phyloP scores from a whole-genome alignment of 2,113 vertebrate species.

The Oxygymnocypris stewartii region DNA sequence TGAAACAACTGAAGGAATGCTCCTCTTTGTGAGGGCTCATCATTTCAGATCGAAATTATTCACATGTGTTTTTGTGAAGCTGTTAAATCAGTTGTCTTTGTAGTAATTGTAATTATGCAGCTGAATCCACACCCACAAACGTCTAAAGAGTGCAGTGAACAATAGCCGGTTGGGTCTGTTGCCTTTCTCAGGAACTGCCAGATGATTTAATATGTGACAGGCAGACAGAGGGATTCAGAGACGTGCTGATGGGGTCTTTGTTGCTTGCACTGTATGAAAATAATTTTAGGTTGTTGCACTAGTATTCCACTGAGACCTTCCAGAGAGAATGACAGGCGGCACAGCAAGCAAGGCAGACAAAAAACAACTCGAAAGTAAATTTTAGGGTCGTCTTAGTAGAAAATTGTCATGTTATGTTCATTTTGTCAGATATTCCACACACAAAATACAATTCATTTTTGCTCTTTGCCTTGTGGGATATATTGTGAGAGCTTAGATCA shows the following conservation, averaged over 20 bases:
- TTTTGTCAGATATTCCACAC: constrained; percentile 37
- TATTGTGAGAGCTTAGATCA: background rate
- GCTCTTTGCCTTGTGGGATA: background rate
- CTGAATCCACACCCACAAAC: constrained; percentile 42
- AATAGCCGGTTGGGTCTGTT: constrained; percentile 28
- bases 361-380: background rate
- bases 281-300: constrained; percentile 53
- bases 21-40: background rate
- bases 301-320: constrained; percentile 38
- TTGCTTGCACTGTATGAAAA: constrained; percentile 47
- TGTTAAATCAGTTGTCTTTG: constrained; percentile 61
- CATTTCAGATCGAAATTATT: constrained; percentile 18
- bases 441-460: constrained; percentile 20
- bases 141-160: constrained; percentile 34
- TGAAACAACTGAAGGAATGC: background rate
- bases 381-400: constrained; percentile 41
- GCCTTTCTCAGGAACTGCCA: constrained; percentile 45
- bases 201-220: constrained; percentile 36
- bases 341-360: constrained; percentile 6
- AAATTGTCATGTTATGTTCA: constrained; percentile 52
- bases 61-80: background rate
- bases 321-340: constrained; percentile 42
- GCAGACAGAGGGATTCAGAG: constrained; percentile 39
- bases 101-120: constrained; percentile 46
- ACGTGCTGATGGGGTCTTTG: constrained; percentile 52